These are phyloP conservation scores for Sylvietta virens DNA, from an alignment of 2,113 vertebrate species.

Conservation along the genomic window DNA sequence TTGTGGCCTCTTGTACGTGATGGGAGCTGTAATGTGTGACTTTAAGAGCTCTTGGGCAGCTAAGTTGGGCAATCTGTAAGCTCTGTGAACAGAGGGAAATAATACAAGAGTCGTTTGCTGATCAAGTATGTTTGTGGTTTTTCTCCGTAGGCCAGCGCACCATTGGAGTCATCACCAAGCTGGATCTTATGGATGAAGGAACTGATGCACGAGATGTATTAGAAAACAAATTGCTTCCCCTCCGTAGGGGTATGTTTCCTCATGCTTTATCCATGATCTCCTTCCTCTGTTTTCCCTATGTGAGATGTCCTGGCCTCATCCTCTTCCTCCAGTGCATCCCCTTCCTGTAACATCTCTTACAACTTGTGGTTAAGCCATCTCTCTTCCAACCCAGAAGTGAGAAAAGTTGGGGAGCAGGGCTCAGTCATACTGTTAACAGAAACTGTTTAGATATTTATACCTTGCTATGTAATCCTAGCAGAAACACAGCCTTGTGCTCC, in stretches of 20 bases:
- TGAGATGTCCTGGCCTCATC: neutral
- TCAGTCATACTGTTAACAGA: neutral
- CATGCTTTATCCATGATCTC: neutral
- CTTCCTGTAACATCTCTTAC: neutral
- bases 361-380: neutral
- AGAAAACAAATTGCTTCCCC: constrained; percentile 94
- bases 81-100: neutral
- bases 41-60: neutral
- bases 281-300: neutral
- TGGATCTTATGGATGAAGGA: constrained; percentile 98
- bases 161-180: constrained; percentile 97
- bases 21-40: neutral
- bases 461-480: neutral
- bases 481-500: neutral
- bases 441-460: neutral
- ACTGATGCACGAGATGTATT: constrained; percentile 95
- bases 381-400: neutral
- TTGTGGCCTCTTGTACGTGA: neutral
- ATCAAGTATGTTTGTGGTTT: neutral
- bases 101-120: neutral
- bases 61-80: neutral
- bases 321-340: neutral
- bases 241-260: constrained; percentile 84
- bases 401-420: neutral
- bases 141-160: constrained; percentile 83